Conservation (phyloP, 2,113 vertebrate genomes). For the Lophochroa leadbeateri region DNA sequence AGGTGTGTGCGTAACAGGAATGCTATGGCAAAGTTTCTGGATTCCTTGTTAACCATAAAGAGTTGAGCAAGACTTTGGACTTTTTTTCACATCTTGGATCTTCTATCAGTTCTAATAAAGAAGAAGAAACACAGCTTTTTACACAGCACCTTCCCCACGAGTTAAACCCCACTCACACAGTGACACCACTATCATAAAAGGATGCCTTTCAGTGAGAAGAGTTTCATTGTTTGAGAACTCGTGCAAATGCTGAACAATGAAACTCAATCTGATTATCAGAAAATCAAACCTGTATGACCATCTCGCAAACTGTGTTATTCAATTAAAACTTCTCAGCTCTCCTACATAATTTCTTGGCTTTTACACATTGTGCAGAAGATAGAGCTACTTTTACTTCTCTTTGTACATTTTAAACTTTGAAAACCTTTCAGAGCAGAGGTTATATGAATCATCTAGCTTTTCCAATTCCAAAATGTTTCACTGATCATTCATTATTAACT, state of each 20-base stretch:
- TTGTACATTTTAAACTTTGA: slow-evolving; percentile 15
- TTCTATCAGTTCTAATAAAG: not conserved
- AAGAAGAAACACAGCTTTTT: slow-evolving; percentile 16
- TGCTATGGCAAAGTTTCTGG: not conserved
- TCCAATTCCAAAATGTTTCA: slow-evolving; percentile 44
- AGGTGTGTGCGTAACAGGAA: not conserved
- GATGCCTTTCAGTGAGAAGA: slow-evolving; percentile 20
- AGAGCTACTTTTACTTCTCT: not conserved
- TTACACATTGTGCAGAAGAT: not conserved
- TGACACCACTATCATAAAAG: slow-evolving; percentile 20
- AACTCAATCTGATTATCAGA: slow-evolving; percentile 35
- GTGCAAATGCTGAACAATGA: slow-evolving; percentile 19
- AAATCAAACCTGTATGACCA: slow-evolving; percentile 31
- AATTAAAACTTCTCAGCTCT: slow-evolving; percentile 33
- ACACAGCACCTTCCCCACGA: slow-evolving; percentile 1
- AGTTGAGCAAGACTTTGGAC: slow-evolving; percentile 11
- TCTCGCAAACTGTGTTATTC: not conserved
- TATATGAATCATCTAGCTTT: slow-evolving; percentile 46
- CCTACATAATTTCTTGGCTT: not conserved
- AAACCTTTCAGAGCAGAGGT: slow-evolving; percentile 35
- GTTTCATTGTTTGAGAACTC: slow-evolving; percentile 49
- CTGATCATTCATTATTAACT: slow-evolving; percentile 68
- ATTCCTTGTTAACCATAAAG: not conserved
- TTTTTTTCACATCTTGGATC: slow-evolving; percentile 6
- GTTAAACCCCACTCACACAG: not conserved